Evolutionary conservation across 2,888 invertebrate genomes (phyloP), one percentile per base, ranked within the genome.

Genomic region (Allophyes oxyacanthae): DNA sequence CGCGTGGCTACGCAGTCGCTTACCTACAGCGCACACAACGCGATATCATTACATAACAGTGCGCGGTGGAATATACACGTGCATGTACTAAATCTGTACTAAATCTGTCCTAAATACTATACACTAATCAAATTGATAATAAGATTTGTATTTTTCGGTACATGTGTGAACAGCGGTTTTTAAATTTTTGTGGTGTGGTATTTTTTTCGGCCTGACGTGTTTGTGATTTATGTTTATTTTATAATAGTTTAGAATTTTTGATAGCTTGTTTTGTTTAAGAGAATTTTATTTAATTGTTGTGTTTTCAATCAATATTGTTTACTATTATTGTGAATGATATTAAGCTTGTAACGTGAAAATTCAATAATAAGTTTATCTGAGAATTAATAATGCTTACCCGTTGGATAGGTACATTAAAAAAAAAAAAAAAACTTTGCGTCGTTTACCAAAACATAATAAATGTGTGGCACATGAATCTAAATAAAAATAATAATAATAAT

Each of bases 1-100:
- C 36, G 38, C 46, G 30, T 8, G 13, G 5, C 7, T 2, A 2
- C 51, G 6, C 69, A 67, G 66, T 67, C 43, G 46, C 42, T 50
- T 13, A n/a, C 9, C 7, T 4, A 40, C 48, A 6, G 25, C 11
- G 10, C 11, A 3, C 3, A 0, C 20, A 28, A 7, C 6, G 48
- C 14, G 13, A n/a, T 42, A 40, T 33, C 32, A 15, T 33, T 13
- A 10, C 7, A 8, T n/a, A 28, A 13, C 26, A 3, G 9, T 7
- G 8, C 10, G 26, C 28, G 0, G 34, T 33, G 34, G 32, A 14
- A 3, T 3, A n/a, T 26, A 52, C 36, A 44, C 50, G 67, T 45
- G 62, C 33, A 40, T 34, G 8, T 13, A 32, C 4, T 0, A 49
- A 53, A 60, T 64, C 20, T 20, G 4, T 20, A 4, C 20, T 20